phyloP scores from a whole-genome alignment of 2,113 vertebrate species.

The Semicossyphus pulcher region DNA sequence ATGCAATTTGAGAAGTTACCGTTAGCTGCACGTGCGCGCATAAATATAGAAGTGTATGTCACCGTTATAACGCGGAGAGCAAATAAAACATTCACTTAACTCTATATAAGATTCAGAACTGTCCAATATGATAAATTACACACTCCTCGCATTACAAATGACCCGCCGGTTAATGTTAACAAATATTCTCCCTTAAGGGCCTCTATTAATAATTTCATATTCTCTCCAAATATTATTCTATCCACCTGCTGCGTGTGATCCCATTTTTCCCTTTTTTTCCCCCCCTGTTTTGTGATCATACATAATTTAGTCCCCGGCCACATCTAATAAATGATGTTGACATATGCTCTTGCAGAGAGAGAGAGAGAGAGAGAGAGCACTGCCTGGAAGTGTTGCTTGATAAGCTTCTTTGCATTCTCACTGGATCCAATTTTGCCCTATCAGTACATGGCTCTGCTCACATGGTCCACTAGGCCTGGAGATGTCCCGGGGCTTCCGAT shows the following conservation, averaged over 20 bases:
- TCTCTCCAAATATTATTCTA: constrained; percentile 86
- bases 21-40: constrained; percentile 21
- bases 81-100: constrained; percentile 76
- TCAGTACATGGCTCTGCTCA: constrained; percentile 82
- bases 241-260: constrained; percentile 83
- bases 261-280: constrained; percentile 47
- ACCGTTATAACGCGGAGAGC: constrained; percentile 32
- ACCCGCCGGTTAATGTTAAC: constrained; percentile 84
- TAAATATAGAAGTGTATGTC: constrained; percentile 42
- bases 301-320: constrained; percentile 88
- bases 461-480: constrained; percentile 79
- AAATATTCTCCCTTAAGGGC: constrained; percentile 85
- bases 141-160: constrained; percentile 78
- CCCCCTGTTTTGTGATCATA: constrained; percentile 84
- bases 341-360: constrained; percentile 87
- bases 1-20: constrained; percentile 36
- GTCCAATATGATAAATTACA: constrained; percentile 85
- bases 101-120: constrained; percentile 75
- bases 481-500: constrained; percentile 83
- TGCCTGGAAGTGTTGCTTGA: constrained; percentile 85
- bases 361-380: too few species aligned
- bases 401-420: constrained; percentile 87
- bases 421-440: constrained; percentile 88
- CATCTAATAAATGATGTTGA: constrained; percentile 90
- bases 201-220: constrained; percentile 86